A percentile compares a stretch with the other conserved stretches of the same genome.
Evolutionary conservation across 92 coral and sea anemone genomes (phyloP).

Genomic region (Blastomussa wellsi): DNA sequence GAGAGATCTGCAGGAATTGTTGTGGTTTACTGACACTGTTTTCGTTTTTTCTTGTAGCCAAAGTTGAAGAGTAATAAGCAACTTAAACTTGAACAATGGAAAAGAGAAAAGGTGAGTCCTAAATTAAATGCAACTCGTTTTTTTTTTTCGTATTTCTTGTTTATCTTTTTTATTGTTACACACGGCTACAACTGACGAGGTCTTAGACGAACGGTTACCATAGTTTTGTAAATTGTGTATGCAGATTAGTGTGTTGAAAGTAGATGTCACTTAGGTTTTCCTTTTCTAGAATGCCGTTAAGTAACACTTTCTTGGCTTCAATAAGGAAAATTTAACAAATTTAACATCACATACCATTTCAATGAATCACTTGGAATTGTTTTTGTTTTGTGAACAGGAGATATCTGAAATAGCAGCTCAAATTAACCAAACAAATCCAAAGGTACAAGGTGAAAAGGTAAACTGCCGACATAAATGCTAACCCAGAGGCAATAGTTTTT

Average conservation of each 20-base stretch:
- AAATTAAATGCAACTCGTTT: not conserved
- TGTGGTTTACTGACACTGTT: not conserved
- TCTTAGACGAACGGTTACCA: no score
- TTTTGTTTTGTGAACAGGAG: slow-evolving; percentile 41
- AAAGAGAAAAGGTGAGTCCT: slow-evolving; percentile 58
- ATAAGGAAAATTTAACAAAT: no score
- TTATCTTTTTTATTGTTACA: no score
- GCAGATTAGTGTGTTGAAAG: no score
- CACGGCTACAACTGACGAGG: no score
- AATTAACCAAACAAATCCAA: slow-evolving; percentile 53
- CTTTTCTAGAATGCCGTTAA: no score
- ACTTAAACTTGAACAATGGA: slow-evolving; percentile 75
- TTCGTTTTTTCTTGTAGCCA: slow-evolving; percentile 42
- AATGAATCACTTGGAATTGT: not conserved
- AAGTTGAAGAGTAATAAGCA: slow-evolving; percentile 67
- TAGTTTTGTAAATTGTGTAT: no score
- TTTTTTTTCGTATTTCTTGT: no score
- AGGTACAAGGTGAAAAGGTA: slow-evolving; percentile 35
- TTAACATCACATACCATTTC: not conserved
- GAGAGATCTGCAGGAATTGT: not conserved
- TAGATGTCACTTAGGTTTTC: no score
- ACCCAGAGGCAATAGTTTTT: not conserved
- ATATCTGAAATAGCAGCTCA: slow-evolving; percentile 66
- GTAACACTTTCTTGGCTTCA: no score
- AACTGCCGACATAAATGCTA: not conserved